A percentile compares a stretch with the other conserved stretches of the same genome.
These are phyloP conservation scores for Dryoscopus gambensis DNA, from an alignment of 2,113 vertebrate genomes.

Conservation along the genomic window DNA sequence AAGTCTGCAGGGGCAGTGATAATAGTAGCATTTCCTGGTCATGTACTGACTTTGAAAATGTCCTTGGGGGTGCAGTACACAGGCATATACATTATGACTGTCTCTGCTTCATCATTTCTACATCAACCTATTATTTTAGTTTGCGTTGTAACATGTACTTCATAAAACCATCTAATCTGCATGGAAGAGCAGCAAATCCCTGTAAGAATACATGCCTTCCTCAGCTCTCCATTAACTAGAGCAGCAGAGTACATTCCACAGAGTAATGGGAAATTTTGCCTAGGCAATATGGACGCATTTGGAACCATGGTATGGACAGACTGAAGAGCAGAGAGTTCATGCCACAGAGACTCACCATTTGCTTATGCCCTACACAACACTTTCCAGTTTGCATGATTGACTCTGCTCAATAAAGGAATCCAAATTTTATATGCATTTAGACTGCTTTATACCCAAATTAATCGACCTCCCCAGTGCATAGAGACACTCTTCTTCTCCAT, in stretches of 20 bases:
- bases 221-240: not conserved
- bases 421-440: not conserved
- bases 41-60: not conserved
- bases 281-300: accelerated
- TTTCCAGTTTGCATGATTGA: not conserved
- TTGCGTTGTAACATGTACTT: not conserved
- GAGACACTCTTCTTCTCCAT: not conserved
- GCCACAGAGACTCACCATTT: accelerated
- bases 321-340: not conserved
- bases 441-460: not conserved
- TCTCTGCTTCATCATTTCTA: not conserved
- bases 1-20: not conserved
- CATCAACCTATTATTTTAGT: not conserved
- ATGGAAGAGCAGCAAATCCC: not conserved
- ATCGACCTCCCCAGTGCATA: not conserved
- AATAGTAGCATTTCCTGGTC: not conserved
- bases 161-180: not conserved
- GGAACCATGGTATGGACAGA: not conserved
- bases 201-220: not conserved
- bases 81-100: not conserved
- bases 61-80: not conserved
- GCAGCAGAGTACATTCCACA: not conserved
- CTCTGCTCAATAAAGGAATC: not conserved
- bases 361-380: not conserved
- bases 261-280: not conserved